Evolutionary conservation across 2,888 invertebrate species (phyloP).

Genomic region (Parnassius glacialis): DNA sequence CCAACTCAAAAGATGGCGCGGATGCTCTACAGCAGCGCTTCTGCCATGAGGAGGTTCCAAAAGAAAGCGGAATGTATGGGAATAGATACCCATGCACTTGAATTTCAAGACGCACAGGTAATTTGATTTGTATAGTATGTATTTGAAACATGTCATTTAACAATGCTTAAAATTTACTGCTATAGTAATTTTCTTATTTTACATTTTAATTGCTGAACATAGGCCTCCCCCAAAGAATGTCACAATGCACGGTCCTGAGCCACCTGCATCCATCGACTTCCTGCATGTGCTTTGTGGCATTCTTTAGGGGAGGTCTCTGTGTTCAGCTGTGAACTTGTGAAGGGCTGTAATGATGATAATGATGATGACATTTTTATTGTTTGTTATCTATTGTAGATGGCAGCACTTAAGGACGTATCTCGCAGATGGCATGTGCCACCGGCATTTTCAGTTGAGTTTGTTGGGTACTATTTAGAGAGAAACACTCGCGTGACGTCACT

Average conservation of each 20-base stretch:
- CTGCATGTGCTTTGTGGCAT: no score
- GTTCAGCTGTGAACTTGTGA: no score
- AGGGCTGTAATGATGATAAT: no score
- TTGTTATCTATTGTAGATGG: constrained; percentile 62
- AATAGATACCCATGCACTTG: constrained; percentile 89
- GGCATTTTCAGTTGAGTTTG: constrained; percentile 96
- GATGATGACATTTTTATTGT: not conserved
- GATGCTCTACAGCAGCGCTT: constrained; percentile 93
- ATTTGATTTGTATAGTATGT: not conserved
- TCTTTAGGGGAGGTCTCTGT: no score
- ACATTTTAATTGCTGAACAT: not conserved
- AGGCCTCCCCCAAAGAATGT: no score
- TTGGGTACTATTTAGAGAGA: constrained; percentile 95
- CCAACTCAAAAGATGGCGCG: constrained; percentile 97
- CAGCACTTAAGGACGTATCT: constrained; percentile 90
- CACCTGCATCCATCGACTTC: no score
- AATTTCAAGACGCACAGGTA: constrained; percentile 91
- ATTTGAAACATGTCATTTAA: no score
- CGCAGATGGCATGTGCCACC: constrained; percentile 97
- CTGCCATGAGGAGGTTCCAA: constrained; percentile 90
- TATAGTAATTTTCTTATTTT: not conserved
- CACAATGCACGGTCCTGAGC: no score
- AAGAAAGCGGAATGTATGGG: constrained; percentile 95
- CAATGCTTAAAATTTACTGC: no score
- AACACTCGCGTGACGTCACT: constrained; percentile 90